Evolutionary conservation across 2,888 invertebrate species (phyloP), one percentile per base, ranked within the genome.

Genomic region (Sisyra nigra): DNA sequence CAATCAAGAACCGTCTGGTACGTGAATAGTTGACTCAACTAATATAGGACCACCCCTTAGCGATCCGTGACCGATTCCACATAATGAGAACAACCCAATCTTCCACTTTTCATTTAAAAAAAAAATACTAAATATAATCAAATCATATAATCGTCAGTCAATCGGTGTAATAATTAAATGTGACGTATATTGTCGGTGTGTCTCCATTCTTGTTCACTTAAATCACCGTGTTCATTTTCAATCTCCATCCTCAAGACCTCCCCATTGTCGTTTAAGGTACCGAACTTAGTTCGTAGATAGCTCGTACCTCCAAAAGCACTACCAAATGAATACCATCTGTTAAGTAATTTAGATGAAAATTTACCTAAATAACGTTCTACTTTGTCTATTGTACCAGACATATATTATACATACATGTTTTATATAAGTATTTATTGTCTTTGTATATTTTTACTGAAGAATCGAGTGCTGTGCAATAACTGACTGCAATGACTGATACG

Each of bases 391-490:
- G 17, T 37, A 37, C 19, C 19, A 19, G 11, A 19, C 19, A 37
- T 37, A 18, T 37, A 37, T 19, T 24, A 37, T 33, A 33, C 33
- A 33, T 33, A 33, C 14, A 33, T 13, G 14, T 37, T 17, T 37
- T 37, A 18, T 37, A 37, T 37, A 37, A 37, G 37, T 37, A 37
- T 37, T 37, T 37, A 37, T 37, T 37, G 37, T 37, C 17, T 37
- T 37, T 37, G 37, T 37, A 37, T 37, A 37, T 19, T 19, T 37
- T 37, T 18, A 37, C 37, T 37, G 37, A 37, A 19, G 37, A 37
- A 37, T 37, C 37, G 37, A 37, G 37, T 37, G 37, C 37, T 37
- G 37, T 37, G 37, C 17, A 37, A 19, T 18, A 19, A 37, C 11
- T 19, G 17, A 37, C 14, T 13, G 13, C 35, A 15, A 35, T 35